Evolutionary conservation across 2,113 vertebrate species (phyloP).

Genomic region (Diadophis punctatus): DNA sequence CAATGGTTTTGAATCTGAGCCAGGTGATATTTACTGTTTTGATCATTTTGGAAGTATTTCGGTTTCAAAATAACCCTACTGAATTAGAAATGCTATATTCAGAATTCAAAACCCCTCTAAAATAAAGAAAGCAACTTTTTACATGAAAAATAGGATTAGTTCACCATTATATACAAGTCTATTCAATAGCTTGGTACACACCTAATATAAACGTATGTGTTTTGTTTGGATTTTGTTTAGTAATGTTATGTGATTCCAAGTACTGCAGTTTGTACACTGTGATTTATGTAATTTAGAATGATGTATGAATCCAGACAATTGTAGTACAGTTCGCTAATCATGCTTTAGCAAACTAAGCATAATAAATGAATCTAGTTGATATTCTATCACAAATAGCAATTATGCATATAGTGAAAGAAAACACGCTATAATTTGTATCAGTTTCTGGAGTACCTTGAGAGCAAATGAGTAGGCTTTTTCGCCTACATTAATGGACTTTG

Average conservation of each 20-base stretch:
- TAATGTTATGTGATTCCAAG: not conserved
- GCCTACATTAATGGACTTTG: conserved; percentile 90
- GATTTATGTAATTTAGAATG: not conserved
- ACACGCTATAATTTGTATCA: not conserved
- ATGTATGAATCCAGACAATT: not conserved
- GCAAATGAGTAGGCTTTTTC: conserved; percentile 90
- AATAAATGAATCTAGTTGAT: not conserved
- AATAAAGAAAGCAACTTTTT: not conserved
- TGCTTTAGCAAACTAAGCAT: not conserved
- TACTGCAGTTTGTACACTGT: not conserved
- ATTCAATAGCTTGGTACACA: not conserved
- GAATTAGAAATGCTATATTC: not conserved
- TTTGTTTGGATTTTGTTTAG: not conserved
- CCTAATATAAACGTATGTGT: not conserved
- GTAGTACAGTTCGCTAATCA: not conserved
- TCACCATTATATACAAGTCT: not conserved
- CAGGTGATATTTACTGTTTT: not conserved
- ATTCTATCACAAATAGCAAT: not conserved
- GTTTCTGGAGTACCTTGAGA: conserved; percentile 74
- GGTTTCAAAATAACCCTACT: not conserved
- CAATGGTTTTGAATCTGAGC: not conserved
- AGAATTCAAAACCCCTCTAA: not conserved
- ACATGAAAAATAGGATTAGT: not conserved
- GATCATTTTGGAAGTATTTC: not conserved
- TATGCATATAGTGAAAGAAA: not conserved